Percentiles rank a stretch among this genome's conserved stretches.
Evolutionary conservation across 2,797 vertebrate species (phyloP).

Genomic region (Amniataba percoides): DNA sequence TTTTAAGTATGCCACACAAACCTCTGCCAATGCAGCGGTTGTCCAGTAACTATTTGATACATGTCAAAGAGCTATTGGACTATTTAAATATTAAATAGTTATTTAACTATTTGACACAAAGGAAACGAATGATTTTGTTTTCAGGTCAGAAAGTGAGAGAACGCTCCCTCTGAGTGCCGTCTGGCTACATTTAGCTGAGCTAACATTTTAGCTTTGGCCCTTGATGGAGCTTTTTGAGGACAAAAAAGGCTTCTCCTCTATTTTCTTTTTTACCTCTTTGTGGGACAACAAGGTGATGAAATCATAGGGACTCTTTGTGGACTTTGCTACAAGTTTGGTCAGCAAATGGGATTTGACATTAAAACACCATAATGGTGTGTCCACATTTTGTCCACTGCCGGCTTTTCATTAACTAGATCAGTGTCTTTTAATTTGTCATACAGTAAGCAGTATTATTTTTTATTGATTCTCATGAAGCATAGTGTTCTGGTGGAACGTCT

Average conservation of each 20-base stretch:
- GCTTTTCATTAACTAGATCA: background rate
- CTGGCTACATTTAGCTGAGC: conserved; percentile 55
- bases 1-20: conserved; percentile 33
- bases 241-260: background rate
- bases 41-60: conserved; percentile 27
- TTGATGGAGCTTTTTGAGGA: conserved; percentile 44
- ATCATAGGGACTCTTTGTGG: conserved; percentile 30
- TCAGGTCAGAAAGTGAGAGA: conserved; percentile 33
- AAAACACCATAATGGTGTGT: background rate
- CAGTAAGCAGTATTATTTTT: background rate
- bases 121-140: conserved; percentile 49
- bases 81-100: too few relatives aligned
- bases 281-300: conserved; percentile 20
- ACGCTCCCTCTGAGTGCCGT: conserved; percentile 24
- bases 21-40: conserved; percentile 33
- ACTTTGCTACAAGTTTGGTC: conserved; percentile 13
- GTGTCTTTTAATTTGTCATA: background rate
- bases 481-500: background rate
- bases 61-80: too few relatives aligned
- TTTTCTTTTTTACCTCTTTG: background rate
- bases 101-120: too few relatives aligned
- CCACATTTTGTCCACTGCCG: too few relatives aligned
- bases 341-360: conserved; percentile 7
- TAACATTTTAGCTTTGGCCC: conserved; percentile 68
- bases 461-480: too few relatives aligned